Evolutionary conservation across 2,797 vertebrate species (phyloP), one percentile per base, ranked within the genome.

Genomic region (Australoheros facetus): DNA sequence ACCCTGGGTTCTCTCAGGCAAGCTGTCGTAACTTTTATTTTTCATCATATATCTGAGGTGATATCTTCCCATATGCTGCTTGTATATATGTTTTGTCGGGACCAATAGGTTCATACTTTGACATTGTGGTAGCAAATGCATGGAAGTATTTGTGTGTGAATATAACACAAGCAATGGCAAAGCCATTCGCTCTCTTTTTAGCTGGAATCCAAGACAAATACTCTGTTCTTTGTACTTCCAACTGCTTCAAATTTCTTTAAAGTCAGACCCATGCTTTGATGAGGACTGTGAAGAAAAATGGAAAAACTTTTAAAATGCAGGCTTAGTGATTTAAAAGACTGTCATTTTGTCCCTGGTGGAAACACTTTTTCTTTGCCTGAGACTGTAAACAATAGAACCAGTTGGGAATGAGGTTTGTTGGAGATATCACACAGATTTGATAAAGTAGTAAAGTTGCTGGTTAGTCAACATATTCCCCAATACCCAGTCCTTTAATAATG

Each of bases 51-150:
- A 88, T 91, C 81, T 91, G 71, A 87, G 78, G 78, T 72, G 80
- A 87, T 73, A 82, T 73, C 71, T 88, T 73, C 69, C 45, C 4
- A 71, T 14, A 16, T 10, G 45, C 55, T 14, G 57, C 75, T 23
- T 48, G 66, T 73, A 72, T 91, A 37, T 82, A 75, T 79, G 72
- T 89, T 93, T 88, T 92, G 81, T 88, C 87, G 84, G 85, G 56
- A 90, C 60, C 72, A 80, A 84, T 88, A 75, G 77, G 73, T 88
- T 90, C 78, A 81, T 79, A 80, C 81, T 76, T 85, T 88, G 85
- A 84, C 23, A 39, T 26, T 77, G 78, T 73, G 54, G 71, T 14
- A 1, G 71, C 3, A 71, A 73, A 84, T 80, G 75, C 28, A 3
- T 21, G 2, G 5, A 72, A 83, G 75, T 77, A 83, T 83, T 79